Percentiles rank a stretch among this genome's conserved stretches.
phyloP scores from a whole-genome alignment of 2,797 vertebrate species.

The Enteromius afrohamiltoni region DNA sequence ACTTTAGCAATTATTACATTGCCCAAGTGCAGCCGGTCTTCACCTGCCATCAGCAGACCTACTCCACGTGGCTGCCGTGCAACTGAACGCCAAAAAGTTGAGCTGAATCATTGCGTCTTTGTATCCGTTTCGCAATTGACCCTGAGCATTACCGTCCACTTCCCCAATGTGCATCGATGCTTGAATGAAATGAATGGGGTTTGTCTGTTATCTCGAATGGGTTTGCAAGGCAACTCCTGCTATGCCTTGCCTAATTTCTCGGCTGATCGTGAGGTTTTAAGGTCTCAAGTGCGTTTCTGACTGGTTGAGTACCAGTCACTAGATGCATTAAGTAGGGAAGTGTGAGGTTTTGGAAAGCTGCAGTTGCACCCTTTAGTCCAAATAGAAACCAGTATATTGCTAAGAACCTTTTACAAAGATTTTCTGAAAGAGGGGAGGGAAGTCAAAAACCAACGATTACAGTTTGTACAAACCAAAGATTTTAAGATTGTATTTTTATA shows the following conservation, averaged over 20 bases:
- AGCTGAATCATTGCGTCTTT: conserved; percentile 54
- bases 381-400: neutral
- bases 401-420: conserved; percentile 9
- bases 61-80: conserved; percentile 97
- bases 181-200: conserved; percentile 31
- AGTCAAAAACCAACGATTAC: neutral
- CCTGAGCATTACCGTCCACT: conserved; percentile 14
- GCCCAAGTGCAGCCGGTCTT: conserved; percentile 97
- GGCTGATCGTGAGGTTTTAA: conserved; percentile 56
- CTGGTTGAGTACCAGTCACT: neutral
- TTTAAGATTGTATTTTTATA: conserved; percentile 73
- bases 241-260: conserved; percentile 50
- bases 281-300: conserved; percentile 14
- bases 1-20: conserved; percentile 99
- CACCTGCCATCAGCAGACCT: conserved; percentile 92
- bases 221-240: conserved; percentile 46
- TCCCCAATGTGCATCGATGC: conserved; percentile 15
- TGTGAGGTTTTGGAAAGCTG: conserved; percentile 6
- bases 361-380: conserved; percentile 43
- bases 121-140: conserved; percentile 47
- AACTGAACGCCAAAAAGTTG: conserved; percentile 80
- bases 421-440: neutral
- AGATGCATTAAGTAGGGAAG: conserved; percentile 7
- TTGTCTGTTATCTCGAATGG: conserved; percentile 12
- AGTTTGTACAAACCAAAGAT: conserved; percentile 95